Conservation (phyloP, 2,113 vertebrate species). For the Protomyctophum bolini region DNA sequence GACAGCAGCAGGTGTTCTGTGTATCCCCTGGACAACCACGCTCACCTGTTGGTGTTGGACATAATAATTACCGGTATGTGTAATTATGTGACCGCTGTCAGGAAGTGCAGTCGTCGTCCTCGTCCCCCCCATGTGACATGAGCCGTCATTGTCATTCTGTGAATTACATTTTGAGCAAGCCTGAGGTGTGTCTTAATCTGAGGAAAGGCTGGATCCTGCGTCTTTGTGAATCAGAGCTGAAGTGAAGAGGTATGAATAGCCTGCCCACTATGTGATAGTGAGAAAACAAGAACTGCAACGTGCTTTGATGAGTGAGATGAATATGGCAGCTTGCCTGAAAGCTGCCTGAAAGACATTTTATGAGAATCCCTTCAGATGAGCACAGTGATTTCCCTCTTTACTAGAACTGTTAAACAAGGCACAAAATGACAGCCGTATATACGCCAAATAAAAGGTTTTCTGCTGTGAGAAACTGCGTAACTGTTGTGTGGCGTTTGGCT, state of each 20-base stretch:
- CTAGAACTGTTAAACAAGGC: conserved; percentile 4
- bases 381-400: conserved; percentile 1
- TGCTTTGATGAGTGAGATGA: conserved; percentile 15
- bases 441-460: neutral
- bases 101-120: too few species aligned
- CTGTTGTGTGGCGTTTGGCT: neutral
- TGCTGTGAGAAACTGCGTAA: neutral
- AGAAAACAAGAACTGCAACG: conserved; percentile 18
- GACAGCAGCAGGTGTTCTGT: conserved; percentile 36
- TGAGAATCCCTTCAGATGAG: neutral
- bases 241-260: neutral
- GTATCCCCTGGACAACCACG: neutral
- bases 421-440: conserved; percentile 15
- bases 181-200: neutral
- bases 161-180: neutral
- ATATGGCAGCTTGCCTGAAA: neutral
- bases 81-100: neutral
- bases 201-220: neutral
- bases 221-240: too few species aligned
- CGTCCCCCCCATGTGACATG: too few species aligned
- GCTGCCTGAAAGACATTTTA: conserved; percentile 9
- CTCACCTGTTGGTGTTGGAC: conserved; percentile 1
- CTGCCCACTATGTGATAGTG: neutral
- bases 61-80: conserved; percentile 12
- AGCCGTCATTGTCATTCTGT: too few species aligned